Conservation (phyloP, 2,113 vertebrate genomes). For the Struthio camelus region DNA sequence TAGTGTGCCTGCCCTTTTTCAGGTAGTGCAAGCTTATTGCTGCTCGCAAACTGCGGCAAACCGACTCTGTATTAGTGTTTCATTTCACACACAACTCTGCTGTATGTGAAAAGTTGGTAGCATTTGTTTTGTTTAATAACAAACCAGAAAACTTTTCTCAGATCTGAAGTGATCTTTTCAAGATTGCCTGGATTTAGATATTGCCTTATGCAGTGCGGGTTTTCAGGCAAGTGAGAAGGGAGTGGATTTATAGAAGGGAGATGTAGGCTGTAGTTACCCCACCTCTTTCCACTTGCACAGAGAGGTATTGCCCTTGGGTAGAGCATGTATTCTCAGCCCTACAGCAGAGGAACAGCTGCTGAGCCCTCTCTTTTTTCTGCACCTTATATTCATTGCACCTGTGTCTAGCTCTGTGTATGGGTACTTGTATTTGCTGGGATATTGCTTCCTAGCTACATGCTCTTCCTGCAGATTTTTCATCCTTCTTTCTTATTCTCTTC, state of each 20-base stretch:
- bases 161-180: neutral
- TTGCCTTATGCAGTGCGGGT: neutral
- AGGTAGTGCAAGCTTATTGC: neutral
- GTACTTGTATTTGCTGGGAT: neutral
- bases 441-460: neutral
- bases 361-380: no score
- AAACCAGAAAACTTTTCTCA: neutral
- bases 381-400: neutral
- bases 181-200: neutral
- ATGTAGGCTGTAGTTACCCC: neutral
- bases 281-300: neutral
- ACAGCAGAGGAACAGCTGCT: neutral
- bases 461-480: neutral
- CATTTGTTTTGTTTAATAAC: neutral
- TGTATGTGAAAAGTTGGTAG: neutral
- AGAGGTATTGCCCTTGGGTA: neutral
- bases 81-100: neutral
- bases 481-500: neutral
- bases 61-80: neutral
- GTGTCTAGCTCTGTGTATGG: no score
- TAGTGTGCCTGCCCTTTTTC: neutral
- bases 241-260: neutral
- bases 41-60: neutral
- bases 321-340: neutral
- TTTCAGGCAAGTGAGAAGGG: neutral